phyloP scores from a whole-genome alignment of 2,113 vertebrate species.

The Rallus limicola region DNA sequence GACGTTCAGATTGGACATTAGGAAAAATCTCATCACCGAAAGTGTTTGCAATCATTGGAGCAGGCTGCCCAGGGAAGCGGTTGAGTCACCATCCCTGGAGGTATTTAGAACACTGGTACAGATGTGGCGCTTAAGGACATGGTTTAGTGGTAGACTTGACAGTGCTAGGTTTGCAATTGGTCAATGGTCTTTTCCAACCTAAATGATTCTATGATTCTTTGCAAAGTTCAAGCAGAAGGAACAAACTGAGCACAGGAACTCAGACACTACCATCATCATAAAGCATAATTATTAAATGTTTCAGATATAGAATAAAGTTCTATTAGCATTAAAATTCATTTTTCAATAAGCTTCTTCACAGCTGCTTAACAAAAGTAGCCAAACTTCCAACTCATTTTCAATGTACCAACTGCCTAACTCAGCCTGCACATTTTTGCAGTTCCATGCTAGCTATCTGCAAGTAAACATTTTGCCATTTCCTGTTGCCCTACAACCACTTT shows the following conservation, averaged over 20 bases:
- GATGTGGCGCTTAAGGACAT: no score
- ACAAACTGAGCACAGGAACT: not conserved
- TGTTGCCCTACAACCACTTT: not conserved
- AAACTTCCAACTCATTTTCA: not conserved
- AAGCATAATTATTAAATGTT: not conserved
- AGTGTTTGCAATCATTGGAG: no score
- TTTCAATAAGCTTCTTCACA: not conserved
- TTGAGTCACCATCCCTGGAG: no score
- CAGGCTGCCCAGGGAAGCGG: no score
- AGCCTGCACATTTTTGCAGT: not conserved
- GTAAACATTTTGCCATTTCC: constrained; percentile 19
- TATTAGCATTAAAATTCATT: not conserved
- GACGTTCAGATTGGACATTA: no score
- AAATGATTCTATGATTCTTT: not conserved
- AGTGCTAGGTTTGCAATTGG: no score
- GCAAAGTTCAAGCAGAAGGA: not conserved
- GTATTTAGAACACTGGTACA: no score
- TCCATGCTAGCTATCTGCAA: not conserved
- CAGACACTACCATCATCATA: not conserved
- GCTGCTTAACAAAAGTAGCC: not conserved
- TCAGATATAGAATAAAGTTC: not conserved
- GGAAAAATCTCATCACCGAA: no score
- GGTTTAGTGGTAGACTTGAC: no score
- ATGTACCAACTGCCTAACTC: not conserved
- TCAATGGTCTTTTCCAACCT: no score